Percentiles rank a stretch among this genome's conserved stretches.
phyloP scores from a whole-genome alignment of 2,113 vertebrate species.

The Scopus umbretta region DNA sequence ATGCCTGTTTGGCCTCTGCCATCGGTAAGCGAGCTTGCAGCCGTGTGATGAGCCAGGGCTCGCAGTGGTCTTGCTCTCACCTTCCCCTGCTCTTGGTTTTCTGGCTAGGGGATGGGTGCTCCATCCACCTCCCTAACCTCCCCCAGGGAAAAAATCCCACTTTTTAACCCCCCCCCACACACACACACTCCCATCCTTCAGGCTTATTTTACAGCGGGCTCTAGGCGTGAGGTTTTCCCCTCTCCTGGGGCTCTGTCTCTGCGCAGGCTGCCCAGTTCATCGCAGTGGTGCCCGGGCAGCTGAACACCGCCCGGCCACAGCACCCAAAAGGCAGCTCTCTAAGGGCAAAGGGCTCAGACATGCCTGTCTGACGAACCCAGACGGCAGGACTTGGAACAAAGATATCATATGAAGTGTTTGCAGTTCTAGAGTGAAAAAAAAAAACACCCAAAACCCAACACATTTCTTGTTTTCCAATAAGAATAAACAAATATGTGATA shows the following conservation, averaged over 20 bases:
- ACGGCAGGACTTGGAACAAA: background rate
- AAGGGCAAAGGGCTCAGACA: too few species aligned
- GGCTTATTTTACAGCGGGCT: background rate
- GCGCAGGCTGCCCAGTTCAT: background rate
- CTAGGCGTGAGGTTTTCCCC: background rate
- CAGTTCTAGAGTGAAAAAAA: background rate
- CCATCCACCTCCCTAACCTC: background rate
- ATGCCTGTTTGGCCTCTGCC: background rate
- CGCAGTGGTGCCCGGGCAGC: background rate
- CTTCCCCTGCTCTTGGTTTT: background rate
- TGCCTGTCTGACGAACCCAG: fast-evolving
- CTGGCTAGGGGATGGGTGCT: background rate
- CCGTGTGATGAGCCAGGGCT: background rate
- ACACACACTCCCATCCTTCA: too few species aligned
- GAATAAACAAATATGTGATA: background rate
- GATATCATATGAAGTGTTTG: fast-evolving
- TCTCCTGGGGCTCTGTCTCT: background rate
- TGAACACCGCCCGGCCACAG: background rate
- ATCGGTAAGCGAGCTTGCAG: fast-evolving
- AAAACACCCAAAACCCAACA: too few species aligned
- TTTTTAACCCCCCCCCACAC: background rate
- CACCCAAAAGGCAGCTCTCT: background rate
- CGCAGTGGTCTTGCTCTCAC: background rate
- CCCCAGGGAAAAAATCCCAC: background rate
- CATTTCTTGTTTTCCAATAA: background rate